phyloP scores from a whole-genome alignment of 2,888 invertebrate species.

The Drosophila phalerata region DNA sequence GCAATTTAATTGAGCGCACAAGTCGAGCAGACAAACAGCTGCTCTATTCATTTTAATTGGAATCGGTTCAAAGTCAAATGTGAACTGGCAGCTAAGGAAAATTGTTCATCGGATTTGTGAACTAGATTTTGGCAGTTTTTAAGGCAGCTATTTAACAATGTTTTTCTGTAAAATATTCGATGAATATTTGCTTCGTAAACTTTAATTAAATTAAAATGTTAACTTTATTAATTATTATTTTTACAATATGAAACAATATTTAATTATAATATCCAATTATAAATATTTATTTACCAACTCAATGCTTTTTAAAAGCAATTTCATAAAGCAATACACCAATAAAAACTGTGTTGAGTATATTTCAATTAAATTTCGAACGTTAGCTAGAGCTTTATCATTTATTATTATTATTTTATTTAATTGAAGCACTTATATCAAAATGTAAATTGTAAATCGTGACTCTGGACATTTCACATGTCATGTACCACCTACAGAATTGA shows the following conservation, averaged over 20 bases:
- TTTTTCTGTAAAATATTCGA: too few relatives aligned
- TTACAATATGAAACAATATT: too few relatives aligned
- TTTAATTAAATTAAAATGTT: too few relatives aligned
- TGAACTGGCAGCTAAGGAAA: not conserved
- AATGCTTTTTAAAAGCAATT: not conserved
- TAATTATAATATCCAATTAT: too few relatives aligned
- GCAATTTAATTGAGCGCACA: constrained; percentile 45
- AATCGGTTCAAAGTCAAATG: constrained; percentile 21
- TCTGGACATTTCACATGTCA: constrained; percentile 23
- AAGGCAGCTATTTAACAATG: too few relatives aligned
- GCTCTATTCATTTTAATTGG: constrained; percentile 15
- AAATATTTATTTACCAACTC: too few relatives aligned
- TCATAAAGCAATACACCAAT: not conserved
- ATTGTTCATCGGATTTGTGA: not conserved
- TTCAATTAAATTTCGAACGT: not conserved
- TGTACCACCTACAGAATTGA: constrained; percentile 18
- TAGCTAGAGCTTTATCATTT: not conserved
- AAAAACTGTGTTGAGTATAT: not conserved
- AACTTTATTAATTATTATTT: too few relatives aligned
- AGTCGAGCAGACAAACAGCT: constrained; percentile 37
- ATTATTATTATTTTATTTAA: constrained; percentile 7
- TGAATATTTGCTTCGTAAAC: too few relatives aligned
- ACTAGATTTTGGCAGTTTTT: not conserved
- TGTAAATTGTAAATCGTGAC: constrained; percentile 42
- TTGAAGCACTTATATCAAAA: constrained; percentile 17